phyloP scores from a whole-genome alignment of 2,113 vertebrate species.

The Progne subis region DNA sequence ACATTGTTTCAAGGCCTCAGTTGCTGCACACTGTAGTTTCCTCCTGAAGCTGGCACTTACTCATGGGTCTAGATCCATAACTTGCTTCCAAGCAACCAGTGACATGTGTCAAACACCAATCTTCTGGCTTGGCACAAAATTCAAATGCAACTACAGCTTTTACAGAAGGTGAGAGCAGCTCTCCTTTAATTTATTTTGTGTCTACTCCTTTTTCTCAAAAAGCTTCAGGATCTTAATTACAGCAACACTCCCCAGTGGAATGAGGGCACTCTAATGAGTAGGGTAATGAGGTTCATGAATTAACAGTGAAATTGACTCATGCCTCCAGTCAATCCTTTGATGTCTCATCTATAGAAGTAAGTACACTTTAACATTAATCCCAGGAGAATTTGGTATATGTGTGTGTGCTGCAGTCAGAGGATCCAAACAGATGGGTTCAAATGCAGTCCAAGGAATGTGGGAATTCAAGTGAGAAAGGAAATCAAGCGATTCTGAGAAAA shows the following conservation, averaged over 20 bases:
- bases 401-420: background rate
- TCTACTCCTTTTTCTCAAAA: background rate
- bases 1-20: background rate
- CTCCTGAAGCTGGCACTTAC: background rate
- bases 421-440: background rate
- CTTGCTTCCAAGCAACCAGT: background rate
- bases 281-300: constrained; percentile 6
- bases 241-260: background rate
- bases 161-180: background rate
- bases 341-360: background rate
- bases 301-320: background rate
- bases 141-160: background rate
- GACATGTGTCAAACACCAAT: background rate
- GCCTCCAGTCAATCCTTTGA: background rate
- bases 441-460: background rate
- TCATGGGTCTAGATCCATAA: background rate
- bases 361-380: background rate
- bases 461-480: background rate
- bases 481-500: background rate
- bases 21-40: background rate
- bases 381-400: background rate
- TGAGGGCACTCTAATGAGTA: background rate
- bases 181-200: background rate
- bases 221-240: constrained; percentile 9
- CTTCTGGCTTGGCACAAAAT: background rate